Percentiles rank a stretch among this genome's conserved stretches.
These are phyloP conservation scores for Pontoporia blainvillei DNA, from an alignment of 2,113 vertebrate species.

Conservation along the genomic window DNA sequence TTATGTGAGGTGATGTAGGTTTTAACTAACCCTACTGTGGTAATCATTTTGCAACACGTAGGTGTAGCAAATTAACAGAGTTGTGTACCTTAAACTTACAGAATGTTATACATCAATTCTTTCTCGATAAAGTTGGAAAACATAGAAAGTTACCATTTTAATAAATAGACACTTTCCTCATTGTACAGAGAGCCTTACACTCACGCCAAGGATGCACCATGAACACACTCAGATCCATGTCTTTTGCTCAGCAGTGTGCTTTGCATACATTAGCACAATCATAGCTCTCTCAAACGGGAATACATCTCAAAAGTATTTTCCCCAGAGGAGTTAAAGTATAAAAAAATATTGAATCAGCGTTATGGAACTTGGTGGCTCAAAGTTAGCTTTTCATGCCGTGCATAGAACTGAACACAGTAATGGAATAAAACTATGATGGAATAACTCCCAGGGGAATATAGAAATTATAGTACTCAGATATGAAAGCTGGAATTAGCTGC, in stretches of 20 bases:
- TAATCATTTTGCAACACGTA: not conserved
- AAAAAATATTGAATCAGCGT: constrained; percentile 11
- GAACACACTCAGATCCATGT: not conserved
- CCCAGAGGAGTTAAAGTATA: not conserved
- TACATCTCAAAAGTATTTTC: not conserved
- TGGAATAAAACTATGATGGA: constrained; percentile 24
- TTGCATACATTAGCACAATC: constrained; percentile 26
- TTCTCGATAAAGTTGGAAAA: not conserved
- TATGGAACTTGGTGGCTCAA: constrained; percentile 4
- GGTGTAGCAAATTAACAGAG: not conserved
- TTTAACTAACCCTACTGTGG: not conserved
- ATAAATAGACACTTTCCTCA: not conserved
- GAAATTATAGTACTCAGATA: not conserved
- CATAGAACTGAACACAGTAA: constrained; percentile 46
- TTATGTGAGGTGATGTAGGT: not conserved
- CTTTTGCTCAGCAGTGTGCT: not conserved
- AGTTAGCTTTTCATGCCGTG: not conserved
- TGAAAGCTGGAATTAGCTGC: constrained; percentile 12
- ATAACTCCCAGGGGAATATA: not conserved
- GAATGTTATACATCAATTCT: not conserved
- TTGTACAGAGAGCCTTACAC: not conserved
- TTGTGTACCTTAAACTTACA: not conserved
- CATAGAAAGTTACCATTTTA: not conserved
- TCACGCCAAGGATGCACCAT: not conserved
- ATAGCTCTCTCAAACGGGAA: constrained; percentile 8